phyloP scores from a whole-genome alignment of 2,797 vertebrate genomes.

The Scarus forsteni region DNA sequence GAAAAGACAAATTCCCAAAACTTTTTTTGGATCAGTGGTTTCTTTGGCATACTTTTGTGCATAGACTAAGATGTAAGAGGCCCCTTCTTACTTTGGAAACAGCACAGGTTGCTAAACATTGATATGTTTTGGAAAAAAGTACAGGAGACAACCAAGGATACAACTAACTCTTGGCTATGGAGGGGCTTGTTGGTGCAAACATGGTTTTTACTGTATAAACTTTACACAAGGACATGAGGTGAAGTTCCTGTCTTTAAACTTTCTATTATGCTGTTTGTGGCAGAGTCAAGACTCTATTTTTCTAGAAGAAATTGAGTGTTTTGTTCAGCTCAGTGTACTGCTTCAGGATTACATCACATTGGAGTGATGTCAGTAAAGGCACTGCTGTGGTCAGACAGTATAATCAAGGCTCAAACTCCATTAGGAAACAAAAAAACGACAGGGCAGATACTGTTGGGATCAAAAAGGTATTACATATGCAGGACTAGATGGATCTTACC shows the following conservation, averaged over 20 bases:
- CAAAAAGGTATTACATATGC: slow-evolving; percentile 12
- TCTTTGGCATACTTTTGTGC: not conserved
- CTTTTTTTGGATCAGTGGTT: not conserved
- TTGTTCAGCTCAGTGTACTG: slow-evolving; percentile 18
- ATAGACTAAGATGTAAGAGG: not conserved
- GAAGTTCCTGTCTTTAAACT: not conserved
- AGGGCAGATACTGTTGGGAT: not conserved
- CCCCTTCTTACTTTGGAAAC: not conserved
- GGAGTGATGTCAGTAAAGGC: slow-evolving; percentile 14
- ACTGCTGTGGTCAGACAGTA: slow-evolving; percentile 34
- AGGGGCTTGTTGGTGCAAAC: not conserved
- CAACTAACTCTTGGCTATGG: too few relatives aligned
- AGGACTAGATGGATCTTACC: not conserved
- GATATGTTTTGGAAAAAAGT: too few relatives aligned
- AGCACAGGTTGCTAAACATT: too few relatives aligned
- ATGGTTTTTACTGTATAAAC: not conserved
- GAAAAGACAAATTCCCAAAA: not conserved
- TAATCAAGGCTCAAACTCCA: slow-evolving; percentile 35
- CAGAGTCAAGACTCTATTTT: not conserved
- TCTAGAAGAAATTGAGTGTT: not conserved
- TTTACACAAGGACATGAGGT: not conserved
- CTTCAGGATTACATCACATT: slow-evolving; percentile 13
- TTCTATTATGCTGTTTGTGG: not conserved
- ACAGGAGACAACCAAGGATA: too few relatives aligned
- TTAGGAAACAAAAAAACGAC: slow-evolving; percentile 17